Base-by-base conservation (phyloP, 2,797 vertebrate species). In the Lagodon rhomboides region DNA sequence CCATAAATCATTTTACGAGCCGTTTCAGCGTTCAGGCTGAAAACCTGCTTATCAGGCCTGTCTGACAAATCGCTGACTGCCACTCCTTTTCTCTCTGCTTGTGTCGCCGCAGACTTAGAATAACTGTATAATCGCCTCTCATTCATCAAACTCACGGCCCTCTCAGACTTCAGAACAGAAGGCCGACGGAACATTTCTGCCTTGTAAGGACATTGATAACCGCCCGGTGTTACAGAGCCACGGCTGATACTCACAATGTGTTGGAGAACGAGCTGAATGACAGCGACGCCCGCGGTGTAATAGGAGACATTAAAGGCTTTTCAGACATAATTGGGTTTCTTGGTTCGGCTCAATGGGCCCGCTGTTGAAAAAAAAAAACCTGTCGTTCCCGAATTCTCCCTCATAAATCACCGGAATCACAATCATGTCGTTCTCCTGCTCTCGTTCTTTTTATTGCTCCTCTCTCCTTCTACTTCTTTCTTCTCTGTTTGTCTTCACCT, bases 251-350 rank as follows among this genome's bases (percentile, higher is more conserved):
- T 68, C 75, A 41, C 77, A 61, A 67, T 18, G 72, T 60, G 80
- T 18, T 30, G 72, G 22, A 83, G 79, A 87, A 73, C 25, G 46
- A 83, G 78, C 1, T 85, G 86, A 89, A 81, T 81, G 86, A 71
- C 69, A 15, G 55, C 22, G 64, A 70, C 64, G 67, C 86, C 85
- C 0, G 54, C 30, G 3, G 79, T 46, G 67, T 83, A 84, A 85
- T 65, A 61, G 68, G 53, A 82, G 56, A 81, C 81, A 84, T 88
- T 85, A 88, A 87, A 73, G 79, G 77, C 69, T 85, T 85, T 87
- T 85, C 77, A 85, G 68, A 69, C 67, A 68, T 88, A 89, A 91
- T 82, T 88, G 77, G 81, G 74, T 91, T 87, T 85, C 83, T 68
- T 43, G 55, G 70, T 77, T 79, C 30, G 64, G 69, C 60, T 85